Base-by-base conservation (phyloP, 2,888 invertebrate genomes). In the Pollenia angustigena region DNA sequence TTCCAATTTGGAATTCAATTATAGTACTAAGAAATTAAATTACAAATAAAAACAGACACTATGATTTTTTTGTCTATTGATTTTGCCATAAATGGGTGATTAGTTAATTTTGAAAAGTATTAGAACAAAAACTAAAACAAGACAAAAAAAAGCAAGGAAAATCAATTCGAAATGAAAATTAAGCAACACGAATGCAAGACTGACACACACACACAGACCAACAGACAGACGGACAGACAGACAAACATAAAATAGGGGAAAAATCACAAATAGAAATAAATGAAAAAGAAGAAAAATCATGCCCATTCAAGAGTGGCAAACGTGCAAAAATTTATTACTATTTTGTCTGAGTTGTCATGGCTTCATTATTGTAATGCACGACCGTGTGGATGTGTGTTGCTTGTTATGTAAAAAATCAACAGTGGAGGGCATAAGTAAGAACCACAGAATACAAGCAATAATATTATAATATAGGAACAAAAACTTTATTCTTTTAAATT, bases 301-400 rank as follows among this genome's bases (percentile, higher is more conserved):
- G 64, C 18, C 46, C 71, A 72, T 52, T 79, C 52, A 84, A 78
- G 78, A 58, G 56, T 50, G 78, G 18, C 12, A 66, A 74, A 84
- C 78, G 84, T 84, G 84, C 72, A 79, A 68, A 79, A 66, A 60
- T 79, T 79, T 50, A 52, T 72, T 72, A 79, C 74, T 46, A 74
- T 54, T 79, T 79, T 79, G 82, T 78, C 81, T 81, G 72, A 74
- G 72, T 74, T 85, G 81, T 42, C 72, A 78, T 78, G 78, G 52
- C 71, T 81, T 81, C 60, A 75, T 68, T 82, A 69, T 32, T 62
- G 58, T 75, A 81, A 81, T 81, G 74, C 58, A 23, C 32, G 6
- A 42, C 68, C 50, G 10, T 18, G 48, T 56, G 23, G 32, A 32
- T 32, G 32, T 6, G 32, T 32, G 32, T 32, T 32, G 32, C 6